Conservation (phyloP, 2,113 vertebrate genomes). For the Paraplagusia blochii region DNA sequence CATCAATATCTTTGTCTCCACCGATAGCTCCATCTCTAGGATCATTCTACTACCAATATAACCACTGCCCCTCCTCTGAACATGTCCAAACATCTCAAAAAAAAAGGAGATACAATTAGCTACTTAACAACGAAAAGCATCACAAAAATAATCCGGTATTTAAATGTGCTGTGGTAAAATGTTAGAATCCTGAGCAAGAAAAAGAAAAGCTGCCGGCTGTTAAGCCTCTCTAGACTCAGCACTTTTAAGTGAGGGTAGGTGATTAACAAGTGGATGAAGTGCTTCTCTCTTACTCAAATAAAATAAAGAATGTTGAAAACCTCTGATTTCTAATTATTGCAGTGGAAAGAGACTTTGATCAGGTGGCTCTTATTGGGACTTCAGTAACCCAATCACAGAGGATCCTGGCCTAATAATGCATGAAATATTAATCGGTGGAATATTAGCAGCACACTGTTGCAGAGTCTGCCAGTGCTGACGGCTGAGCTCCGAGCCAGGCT, state of each 20-base stretch:
- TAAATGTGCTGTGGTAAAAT: no score
- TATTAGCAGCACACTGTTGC: slow-evolving; percentile 60
- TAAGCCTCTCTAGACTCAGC: background rate
- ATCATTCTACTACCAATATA: no score
- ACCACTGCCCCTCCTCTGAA: no score
- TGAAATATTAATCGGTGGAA: slow-evolving; percentile 67
- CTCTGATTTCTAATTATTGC: background rate
- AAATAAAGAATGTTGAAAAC: slow-evolving; percentile 1
- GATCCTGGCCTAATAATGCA: slow-evolving; percentile 43
- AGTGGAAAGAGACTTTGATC: background rate
- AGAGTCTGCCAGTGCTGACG: slow-evolving; percentile 59
- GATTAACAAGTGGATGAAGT: slow-evolving; percentile 7
- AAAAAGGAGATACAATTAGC: background rate
- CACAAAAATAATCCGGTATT: no score
- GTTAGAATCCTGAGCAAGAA: no score
- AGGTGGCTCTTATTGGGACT: background rate
- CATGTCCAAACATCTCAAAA: no score
- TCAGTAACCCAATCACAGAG: background rate
- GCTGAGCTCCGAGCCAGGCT: slow-evolving; percentile 39
- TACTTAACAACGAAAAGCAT: no score
- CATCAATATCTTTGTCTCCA: no score
- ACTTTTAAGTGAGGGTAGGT: slow-evolving; percentile 1
- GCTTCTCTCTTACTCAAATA: background rate
- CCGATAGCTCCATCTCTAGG: no score
- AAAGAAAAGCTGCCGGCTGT: background rate